phyloP scores from a whole-genome alignment of 2,113 vertebrate genomes.

The Cairina moschata region DNA sequence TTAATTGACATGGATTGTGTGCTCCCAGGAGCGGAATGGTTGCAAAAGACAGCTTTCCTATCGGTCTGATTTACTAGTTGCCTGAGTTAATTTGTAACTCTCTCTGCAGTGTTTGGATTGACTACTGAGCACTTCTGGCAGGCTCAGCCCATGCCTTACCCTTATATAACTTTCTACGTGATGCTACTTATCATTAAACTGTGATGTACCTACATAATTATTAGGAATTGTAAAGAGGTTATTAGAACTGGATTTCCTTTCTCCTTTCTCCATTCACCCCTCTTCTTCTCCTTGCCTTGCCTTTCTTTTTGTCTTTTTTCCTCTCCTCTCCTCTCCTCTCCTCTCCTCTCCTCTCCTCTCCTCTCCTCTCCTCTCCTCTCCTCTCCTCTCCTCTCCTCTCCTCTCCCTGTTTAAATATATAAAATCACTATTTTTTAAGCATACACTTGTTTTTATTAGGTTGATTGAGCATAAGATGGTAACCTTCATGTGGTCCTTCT shows the following conservation, averaged over 20 bases:
- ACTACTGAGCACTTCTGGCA: neutral
- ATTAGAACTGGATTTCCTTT: neutral
- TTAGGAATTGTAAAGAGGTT: neutral
- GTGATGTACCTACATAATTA: neutral
- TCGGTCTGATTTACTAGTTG: neutral
- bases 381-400: too few relatives aligned
- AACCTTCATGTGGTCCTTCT: neutral
- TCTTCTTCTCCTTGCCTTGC: too few relatives aligned
- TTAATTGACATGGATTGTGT: neutral
- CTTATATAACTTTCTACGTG: neutral
- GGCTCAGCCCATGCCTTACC: neutral
- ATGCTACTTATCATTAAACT: neutral
- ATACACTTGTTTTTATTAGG: neutral
- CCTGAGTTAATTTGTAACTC: neutral
- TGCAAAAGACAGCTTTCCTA: neutral
- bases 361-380: too few relatives aligned
- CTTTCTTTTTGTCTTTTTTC: too few relatives aligned
- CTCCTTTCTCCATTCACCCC: neutral
- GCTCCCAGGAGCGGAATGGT: neutral
- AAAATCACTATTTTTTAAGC: neutral
- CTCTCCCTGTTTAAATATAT: neutral
- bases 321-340: fast-evolving
- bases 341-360: fast-evolving
- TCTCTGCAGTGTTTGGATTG: neutral
- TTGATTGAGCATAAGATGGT: neutral